Percentiles rank a stretch among this genome's conserved stretches.
phyloP scores from a whole-genome alignment of 2,797 vertebrate species.

The Hipposideros larvatus region DNA sequence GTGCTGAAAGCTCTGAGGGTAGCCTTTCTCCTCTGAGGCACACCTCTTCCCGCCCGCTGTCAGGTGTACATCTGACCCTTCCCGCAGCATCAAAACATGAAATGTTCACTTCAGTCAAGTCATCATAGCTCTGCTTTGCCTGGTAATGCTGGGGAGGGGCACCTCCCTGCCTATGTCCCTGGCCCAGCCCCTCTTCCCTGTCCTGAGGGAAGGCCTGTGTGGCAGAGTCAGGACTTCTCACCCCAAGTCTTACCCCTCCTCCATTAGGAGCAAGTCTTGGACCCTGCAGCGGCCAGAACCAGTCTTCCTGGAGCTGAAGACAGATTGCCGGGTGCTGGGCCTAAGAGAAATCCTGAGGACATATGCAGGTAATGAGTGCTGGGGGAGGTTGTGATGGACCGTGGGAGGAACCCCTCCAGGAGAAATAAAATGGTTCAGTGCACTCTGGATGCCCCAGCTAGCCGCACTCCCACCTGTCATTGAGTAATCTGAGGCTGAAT shows the following conservation, averaged over 20 bases:
- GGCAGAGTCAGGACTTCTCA: not conserved
- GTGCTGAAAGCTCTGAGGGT: not conserved
- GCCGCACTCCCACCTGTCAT: not conserved
- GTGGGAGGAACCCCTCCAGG: not conserved
- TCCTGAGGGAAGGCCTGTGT: not conserved
- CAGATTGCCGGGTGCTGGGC: constrained; percentile 62
- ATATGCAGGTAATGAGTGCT: constrained; percentile 37
- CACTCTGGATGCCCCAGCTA: not conserved
- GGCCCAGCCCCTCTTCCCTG: not conserved
- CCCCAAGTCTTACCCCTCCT: not conserved
- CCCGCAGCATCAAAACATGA: not conserved
- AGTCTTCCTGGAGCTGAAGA: constrained; percentile 68
- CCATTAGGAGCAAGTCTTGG: constrained; percentile 70
- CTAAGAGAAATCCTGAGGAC: constrained; percentile 70
- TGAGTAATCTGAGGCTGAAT: not conserved
- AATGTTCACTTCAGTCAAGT: not conserved
- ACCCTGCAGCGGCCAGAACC: constrained; percentile 64
- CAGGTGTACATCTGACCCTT: not conserved
- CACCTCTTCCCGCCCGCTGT: not conserved
- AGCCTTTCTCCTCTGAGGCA: not conserved
- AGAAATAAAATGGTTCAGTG: not conserved
- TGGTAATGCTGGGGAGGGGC: not conserved
- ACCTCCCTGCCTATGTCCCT: not conserved
- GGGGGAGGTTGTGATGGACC: not conserved
- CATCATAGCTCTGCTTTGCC: not conserved